Evolutionary conservation across 2,113 vertebrate species (phyloP).

Genomic region (Garra rufa): DNA sequence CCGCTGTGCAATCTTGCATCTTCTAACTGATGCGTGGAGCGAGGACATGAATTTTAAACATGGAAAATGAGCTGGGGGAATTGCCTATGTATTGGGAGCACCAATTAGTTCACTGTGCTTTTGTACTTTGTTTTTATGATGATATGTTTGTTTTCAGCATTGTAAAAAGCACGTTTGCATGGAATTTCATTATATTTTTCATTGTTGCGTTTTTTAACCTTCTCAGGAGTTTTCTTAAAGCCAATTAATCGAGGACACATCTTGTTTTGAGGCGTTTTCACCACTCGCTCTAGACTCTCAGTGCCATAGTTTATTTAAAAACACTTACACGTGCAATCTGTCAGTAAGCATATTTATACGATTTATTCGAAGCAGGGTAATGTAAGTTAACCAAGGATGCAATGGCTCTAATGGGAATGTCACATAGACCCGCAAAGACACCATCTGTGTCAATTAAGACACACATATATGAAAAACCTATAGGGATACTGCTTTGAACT

Average conservation of each 20-base stretch:
- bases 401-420: background rate
- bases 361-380: background rate
- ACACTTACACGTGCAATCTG: background rate
- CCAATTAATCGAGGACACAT: constrained; percentile 1
- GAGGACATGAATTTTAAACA: constrained; percentile 40
- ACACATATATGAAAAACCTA: background rate
- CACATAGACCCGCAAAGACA: background rate
- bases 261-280: background rate
- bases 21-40: constrained; percentile 15
- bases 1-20: constrained; percentile 32
- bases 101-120: constrained; percentile 30
- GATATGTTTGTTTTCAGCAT: constrained; percentile 33
- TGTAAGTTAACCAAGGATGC: background rate
- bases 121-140: constrained; percentile 31
- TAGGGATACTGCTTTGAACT: background rate
- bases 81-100: constrained; percentile 27
- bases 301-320: constrained; percentile 6
- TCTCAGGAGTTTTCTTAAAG: background rate
- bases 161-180: constrained; percentile 24
- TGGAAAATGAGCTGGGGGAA: constrained; percentile 24
- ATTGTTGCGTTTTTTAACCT: background rate
- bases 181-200: constrained; percentile 1
- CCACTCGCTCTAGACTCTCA: background rate
- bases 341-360: background rate
- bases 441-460: background rate